Conservation (phyloP, 2,113 vertebrate genomes). For the Aspiorhynchus laticeps region DNA sequence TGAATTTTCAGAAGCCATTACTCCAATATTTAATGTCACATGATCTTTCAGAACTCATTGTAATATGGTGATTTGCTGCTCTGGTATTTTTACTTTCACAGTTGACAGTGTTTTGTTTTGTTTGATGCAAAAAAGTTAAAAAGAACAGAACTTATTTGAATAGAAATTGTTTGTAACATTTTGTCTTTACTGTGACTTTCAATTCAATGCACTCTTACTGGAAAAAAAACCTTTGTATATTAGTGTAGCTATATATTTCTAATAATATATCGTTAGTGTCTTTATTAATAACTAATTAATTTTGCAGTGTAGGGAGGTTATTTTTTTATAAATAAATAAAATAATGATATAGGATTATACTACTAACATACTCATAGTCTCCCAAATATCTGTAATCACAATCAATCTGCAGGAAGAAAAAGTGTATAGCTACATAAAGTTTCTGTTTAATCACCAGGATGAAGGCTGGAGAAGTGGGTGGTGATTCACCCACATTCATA, state of each 20-base stretch:
- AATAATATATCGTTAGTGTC: neutral
- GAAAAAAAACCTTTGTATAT: neutral
- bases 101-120: neutral
- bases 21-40: neutral
- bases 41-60: neutral
- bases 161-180: neutral
- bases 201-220: too few species aligned
- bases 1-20: neutral
- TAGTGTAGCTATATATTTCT: neutral
- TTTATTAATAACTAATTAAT: neutral
- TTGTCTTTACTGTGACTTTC: neutral
- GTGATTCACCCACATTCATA: slow-evolving; percentile 51
- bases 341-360: neutral
- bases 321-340: neutral
- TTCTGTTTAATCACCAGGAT: slow-evolving; percentile 50
- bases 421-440: neutral
- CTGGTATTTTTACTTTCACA: neutral
- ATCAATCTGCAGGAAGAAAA: neutral
- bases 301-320: neutral
- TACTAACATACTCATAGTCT: neutral
- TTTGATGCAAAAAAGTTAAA: neutral
- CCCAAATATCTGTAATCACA: neutral
- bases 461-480: slow-evolving; percentile 37
- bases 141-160: neutral
- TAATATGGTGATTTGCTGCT: neutral